Evolutionary conservation across 2,888 invertebrate species (phyloP).

Genomic region (Capitulum mitella): DNA sequence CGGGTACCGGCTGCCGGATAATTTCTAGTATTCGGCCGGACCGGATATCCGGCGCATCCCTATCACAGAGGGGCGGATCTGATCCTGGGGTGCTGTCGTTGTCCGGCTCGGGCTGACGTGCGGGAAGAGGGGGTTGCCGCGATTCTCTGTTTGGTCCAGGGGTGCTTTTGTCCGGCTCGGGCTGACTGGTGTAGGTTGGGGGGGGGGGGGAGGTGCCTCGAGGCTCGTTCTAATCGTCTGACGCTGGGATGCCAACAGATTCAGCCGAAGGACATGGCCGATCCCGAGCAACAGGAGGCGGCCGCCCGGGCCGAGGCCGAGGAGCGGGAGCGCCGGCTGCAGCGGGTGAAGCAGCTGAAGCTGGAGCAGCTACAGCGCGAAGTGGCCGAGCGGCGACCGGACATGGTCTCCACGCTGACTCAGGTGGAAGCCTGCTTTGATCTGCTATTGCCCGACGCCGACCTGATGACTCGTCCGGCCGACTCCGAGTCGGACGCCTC

Average conservation of each 20-base stretch:
- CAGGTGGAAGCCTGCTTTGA: constrained; percentile 45
- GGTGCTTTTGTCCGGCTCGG: no score
- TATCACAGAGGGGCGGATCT: no score
- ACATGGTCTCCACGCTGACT: constrained; percentile 41
- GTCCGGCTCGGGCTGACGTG: no score
- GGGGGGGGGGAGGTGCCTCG: no score
- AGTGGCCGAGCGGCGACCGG: constrained; percentile 40
- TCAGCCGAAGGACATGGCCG: not conserved
- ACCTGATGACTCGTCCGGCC: constrained; percentile 28
- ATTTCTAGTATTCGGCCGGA: no score
- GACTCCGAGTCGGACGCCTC: not conserved
- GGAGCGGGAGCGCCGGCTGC: constrained; percentile 40
- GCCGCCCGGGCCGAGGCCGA: constrained; percentile 41
- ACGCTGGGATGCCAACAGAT: not conserved
- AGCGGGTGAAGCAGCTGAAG: constrained; percentile 39
- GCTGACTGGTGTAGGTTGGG: no score
- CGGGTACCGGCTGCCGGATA: no score
- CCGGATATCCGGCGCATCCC: no score
- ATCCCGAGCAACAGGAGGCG: constrained; percentile 1
- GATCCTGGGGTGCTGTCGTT: no score
- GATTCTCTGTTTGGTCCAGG: no score
- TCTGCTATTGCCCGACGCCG: constrained; percentile 44
- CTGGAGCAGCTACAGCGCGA: constrained; percentile 41
- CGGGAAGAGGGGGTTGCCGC: no score
- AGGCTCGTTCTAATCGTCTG: no score